These are phyloP conservation scores for Lepidocyrtinus sp. DNA, from an alignment of 2,888 invertebrate genomes.

Conservation along the genomic window DNA sequence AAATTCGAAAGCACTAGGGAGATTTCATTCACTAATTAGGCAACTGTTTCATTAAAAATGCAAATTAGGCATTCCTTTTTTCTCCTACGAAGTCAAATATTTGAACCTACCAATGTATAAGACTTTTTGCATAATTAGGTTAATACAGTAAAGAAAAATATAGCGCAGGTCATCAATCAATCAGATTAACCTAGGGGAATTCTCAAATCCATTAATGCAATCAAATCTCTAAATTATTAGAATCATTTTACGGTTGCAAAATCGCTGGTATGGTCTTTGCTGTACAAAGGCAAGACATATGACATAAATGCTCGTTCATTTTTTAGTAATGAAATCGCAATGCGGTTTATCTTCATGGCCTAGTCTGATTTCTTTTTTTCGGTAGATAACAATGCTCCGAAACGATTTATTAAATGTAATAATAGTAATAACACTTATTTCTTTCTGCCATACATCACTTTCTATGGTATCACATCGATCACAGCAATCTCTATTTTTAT, in stretches of 20 bases:
- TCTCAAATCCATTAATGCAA: not conserved
- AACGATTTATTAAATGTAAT: not conserved
- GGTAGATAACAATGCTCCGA: not conserved
- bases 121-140: slow-evolving; percentile 9
- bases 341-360: not conserved
- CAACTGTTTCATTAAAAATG: slow-evolving; percentile 17
- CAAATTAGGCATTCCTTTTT: not conserved
- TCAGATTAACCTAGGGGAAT: not conserved
- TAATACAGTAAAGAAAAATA: slow-evolving; percentile 7
- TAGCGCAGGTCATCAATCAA: slow-evolving; percentile 7
- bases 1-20: too few relatives aligned
- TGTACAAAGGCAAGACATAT: not conserved
- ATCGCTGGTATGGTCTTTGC: not conserved
- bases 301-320: not conserved
- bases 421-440: not conserved
- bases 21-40: too few relatives aligned
- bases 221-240: slow-evolving; percentile 12
- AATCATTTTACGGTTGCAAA: slow-evolving; percentile 9
- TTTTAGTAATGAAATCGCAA: not conserved
- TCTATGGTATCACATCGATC: slow-evolving; percentile 10
- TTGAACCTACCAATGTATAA: not conserved
- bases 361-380: slow-evolving; percentile 12
- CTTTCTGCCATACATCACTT: slow-evolving; percentile 3
- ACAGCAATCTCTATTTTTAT: slow-evolving; percentile 12
- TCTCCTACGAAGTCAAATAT: not conserved